Evolutionary conservation across 2,888 invertebrate genomes (phyloP).

Genomic region (Acanthosoma haemorrhoidale): DNA sequence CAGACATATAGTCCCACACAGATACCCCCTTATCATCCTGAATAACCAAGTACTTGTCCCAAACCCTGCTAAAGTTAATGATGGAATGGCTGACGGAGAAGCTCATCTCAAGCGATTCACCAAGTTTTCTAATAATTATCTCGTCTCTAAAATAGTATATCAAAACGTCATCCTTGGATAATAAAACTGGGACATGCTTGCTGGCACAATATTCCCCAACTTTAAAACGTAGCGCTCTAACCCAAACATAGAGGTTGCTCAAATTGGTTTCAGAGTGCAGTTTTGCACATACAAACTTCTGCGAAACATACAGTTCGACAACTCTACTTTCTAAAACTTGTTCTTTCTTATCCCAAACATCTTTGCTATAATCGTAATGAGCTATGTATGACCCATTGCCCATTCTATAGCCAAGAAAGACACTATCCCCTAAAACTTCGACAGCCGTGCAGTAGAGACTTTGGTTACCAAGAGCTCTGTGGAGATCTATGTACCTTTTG

Average conservation of each 20-base stretch:
- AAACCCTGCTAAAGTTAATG: not conserved
- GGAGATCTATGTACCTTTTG: slow-evolving; percentile 4
- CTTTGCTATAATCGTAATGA: not conserved
- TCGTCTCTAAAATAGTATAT: slow-evolving; percentile 23
- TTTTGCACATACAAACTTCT: slow-evolving; percentile 33
- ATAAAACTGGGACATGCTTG: slow-evolving; percentile 19
- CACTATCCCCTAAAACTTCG: not conserved
- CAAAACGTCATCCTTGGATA: slow-evolving; percentile 23
- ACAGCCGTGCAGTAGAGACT: not conserved
- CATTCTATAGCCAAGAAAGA: slow-evolving; percentile 2
- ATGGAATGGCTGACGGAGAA: not conserved
- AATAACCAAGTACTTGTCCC: slow-evolving; percentile 3
- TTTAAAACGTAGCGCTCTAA: not conserved
- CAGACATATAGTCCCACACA: not conserved
- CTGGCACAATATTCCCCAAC: slow-evolving; percentile 19
- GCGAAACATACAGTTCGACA: slow-evolving; percentile 26
- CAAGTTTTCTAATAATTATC: not conserved
- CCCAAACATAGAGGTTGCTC: slow-evolving; percentile 30
- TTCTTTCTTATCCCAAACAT: not conserved
- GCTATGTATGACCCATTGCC: not conserved
- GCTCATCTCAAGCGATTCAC: not conserved
- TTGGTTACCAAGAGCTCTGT: slow-evolving; percentile 13
- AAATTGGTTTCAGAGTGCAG: not conserved
- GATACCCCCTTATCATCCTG: slow-evolving; percentile 18
- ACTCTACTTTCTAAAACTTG: not conserved